Base-by-base conservation (phyloP, 2,888 invertebrate genomes). In the Cyclophora punctaria region DNA sequence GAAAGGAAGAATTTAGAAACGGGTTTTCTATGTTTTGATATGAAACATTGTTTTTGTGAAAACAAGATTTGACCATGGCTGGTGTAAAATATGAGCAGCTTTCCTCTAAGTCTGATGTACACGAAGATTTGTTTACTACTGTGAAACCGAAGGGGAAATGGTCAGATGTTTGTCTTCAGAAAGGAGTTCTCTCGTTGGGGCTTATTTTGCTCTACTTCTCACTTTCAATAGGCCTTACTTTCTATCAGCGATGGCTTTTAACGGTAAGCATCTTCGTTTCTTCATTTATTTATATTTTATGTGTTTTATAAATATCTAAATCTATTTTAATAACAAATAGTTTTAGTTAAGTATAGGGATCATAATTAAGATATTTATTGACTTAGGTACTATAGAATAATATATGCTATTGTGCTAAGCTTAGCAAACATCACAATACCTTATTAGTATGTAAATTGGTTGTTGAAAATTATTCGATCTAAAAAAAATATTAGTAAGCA, bases 241-340 rank as follows among this genome's bases (percentile, higher is more conserved):
- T 99, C 83, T 99, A 98, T 82, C 98, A 99, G 79, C 93, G 97
- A 90, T 95, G 95, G 93, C 91, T 98, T 49, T 91, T 96, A 58
- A 93, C 94, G 90, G 96, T 96, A 83, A 68, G 69, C 48, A 42
- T 44, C 49, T 48, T 20, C 20, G 20, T 20, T 20, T 20, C 20
- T 20, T 20, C 20, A 20, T 20, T 20, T 20, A 20, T 20, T 20
- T 20, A 20, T 20, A 20, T 20, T 20, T 20, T 20, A 20, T 20
- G 20, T 20, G 20, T 20, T 20, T 20, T 20, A 20, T 20, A 1
- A 20, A 20, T 20, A 20, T 20, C 20, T 20, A 20, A 20, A 20
- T 20, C 20, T 20, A 20, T 20, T 20, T 20, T 20, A 20, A 20
- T 20, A 20, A 20, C 20, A 20, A 20, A 20, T 20, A 20, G 20